Evolutionary conservation across 2,797 vertebrate species (phyloP).

Genomic region (Sebastolobus altivelis): DNA sequence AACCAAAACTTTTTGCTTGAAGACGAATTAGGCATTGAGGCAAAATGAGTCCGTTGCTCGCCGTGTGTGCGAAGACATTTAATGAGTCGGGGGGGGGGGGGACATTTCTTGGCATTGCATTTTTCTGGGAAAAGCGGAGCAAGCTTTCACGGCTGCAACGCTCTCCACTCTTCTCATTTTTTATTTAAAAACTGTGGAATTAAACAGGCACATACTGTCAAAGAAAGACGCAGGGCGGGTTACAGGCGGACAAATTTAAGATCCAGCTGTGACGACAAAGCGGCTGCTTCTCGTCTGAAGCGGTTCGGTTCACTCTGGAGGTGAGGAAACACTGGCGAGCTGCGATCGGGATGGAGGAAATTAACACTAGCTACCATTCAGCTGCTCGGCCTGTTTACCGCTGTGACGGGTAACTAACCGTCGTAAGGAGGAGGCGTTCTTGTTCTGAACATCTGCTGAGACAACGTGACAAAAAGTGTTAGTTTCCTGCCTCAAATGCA

Average conservation of each 20-base stretch:
- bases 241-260: neutral
- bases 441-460: neutral
- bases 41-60: neutral
- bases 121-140: neutral
- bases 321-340: neutral
- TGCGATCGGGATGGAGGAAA: neutral
- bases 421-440: neutral
- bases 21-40: neutral
- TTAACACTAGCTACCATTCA: conserved; percentile 28
- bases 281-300: neutral
- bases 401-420: neutral
- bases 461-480: neutral
- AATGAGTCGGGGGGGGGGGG: neutral
- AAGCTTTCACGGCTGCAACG: neutral
- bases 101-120: conserved; percentile 1
- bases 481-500: neutral
- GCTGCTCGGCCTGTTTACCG: neutral
- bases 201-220: conserved; percentile 12
- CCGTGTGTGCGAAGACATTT: neutral
- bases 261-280: neutral
- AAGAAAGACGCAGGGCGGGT: neutral
- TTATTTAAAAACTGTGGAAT: conserved; percentile 17
- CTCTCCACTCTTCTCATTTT: neutral
- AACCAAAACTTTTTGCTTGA: neutral
- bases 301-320: neutral